Evolutionary conservation across 2,797 vertebrate species (phyloP).

Genomic region (Craterocephalus amniculus): DNA sequence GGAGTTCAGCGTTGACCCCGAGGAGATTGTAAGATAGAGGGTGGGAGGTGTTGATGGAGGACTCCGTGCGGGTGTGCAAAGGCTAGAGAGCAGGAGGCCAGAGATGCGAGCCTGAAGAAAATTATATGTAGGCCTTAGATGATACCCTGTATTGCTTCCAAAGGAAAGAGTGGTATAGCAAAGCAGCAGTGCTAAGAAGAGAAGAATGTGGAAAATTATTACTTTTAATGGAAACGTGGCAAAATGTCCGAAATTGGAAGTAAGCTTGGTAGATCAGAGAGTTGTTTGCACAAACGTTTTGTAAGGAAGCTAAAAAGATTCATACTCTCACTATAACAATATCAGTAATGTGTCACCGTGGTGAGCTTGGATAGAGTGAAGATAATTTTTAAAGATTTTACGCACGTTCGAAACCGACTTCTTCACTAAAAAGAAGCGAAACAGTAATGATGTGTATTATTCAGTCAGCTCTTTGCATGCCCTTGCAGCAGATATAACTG

Average conservation of each 20-base stretch:
- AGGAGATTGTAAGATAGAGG: constrained; percentile 33
- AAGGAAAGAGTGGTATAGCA: constrained; percentile 16
- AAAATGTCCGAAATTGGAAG: constrained; percentile 13
- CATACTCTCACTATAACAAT: background rate
- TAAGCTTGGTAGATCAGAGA: background rate
- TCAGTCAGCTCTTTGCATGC: constrained; percentile 35
- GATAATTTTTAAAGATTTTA: background rate
- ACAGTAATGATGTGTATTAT: background rate
- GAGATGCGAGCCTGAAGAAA: constrained; percentile 30
- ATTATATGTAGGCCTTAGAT: constrained; percentile 23
- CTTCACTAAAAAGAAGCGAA: background rate
- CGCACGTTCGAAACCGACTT: background rate
- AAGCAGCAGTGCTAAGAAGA: background rate
- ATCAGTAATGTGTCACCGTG: background rate
- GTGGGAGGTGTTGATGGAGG: constrained; percentile 22
- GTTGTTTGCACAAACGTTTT: background rate
- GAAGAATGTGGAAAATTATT: constrained; percentile 9
- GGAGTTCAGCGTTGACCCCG: constrained; percentile 50
- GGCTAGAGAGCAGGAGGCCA: constrained; percentile 19
- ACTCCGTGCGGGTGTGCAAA: constrained; percentile 36
- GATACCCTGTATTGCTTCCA: constrained; percentile 25
- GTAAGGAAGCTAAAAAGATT: background rate
- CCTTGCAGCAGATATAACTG: constrained; percentile 38
- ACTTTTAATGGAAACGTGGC: constrained; percentile 6
- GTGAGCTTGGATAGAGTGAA: background rate